A percentile compares a stretch with the other conserved stretches of the same genome.
Conservation (phyloP, 2,797 vertebrate species). For the Kryptopterus vitreolus region DNA sequence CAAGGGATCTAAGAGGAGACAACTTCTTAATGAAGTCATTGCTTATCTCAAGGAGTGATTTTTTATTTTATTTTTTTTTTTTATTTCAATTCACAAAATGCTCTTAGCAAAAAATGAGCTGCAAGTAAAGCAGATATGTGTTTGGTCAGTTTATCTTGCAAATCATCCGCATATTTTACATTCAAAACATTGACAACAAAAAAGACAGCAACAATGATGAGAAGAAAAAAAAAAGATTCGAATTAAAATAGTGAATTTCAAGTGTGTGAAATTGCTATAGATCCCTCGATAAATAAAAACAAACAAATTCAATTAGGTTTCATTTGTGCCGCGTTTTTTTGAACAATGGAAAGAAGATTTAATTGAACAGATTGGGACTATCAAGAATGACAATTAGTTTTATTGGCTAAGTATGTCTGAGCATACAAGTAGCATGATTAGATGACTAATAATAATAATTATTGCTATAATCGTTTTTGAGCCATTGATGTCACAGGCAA, state of each 20-base stretch:
- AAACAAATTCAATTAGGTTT: too few species aligned
- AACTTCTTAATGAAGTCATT: not conserved
- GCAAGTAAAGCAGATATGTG: not conserved
- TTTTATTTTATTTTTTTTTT: too few species aligned
- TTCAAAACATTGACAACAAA: not conserved
- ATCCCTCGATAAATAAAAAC: too few species aligned
- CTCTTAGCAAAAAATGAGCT: not conserved
- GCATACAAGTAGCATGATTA: too few species aligned
- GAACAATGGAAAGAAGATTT: too few species aligned
- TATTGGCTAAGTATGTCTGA: too few species aligned
- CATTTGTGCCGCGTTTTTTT: too few species aligned
- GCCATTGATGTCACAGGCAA: too few species aligned
- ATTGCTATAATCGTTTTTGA: too few species aligned
- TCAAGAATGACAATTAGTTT: too few species aligned
- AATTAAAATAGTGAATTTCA: not conserved
- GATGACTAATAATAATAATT: too few species aligned
- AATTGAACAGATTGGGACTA: too few species aligned
- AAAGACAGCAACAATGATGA: not conserved
- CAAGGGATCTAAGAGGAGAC: not conserved
- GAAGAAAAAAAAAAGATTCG: not conserved
- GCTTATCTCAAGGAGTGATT: not conserved
- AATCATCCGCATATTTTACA: not conserved
- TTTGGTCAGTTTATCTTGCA: not conserved
- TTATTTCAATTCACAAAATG: not conserved
- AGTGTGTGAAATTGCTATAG: not conserved